Percentiles rank a stretch among this genome's conserved stretches.
Conservation (phyloP, 2,888 invertebrate species). For the Cataglyphis altisquamis region DNA sequence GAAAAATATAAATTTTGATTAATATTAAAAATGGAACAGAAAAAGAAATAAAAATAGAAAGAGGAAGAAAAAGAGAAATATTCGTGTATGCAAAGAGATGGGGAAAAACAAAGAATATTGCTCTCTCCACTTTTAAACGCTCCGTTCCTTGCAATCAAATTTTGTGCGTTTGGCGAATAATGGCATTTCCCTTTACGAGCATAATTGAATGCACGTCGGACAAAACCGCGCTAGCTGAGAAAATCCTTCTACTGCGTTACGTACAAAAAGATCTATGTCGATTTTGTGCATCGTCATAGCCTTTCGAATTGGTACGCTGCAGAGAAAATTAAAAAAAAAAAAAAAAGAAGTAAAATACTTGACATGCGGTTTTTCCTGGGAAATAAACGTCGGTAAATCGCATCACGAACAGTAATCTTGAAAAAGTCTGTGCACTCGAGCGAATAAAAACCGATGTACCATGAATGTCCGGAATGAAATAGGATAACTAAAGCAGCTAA, state of each 20-base stretch:
- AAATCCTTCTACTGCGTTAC: conserved; percentile 23
- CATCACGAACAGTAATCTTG: conserved; percentile 39
- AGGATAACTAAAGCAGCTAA: conserved; percentile 23
- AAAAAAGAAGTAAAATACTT: conserved; percentile 1
- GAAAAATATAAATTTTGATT: conserved; percentile 16
- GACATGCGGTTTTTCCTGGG: conserved; percentile 20
- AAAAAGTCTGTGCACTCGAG: conserved; percentile 33
- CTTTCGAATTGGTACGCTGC: conserved; percentile 36
- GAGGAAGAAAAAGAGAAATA: neutral
- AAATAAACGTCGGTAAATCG: conserved; percentile 44
- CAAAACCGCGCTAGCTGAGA: conserved; percentile 48
- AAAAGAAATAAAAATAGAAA: neutral
- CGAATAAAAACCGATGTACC: conserved; percentile 31
- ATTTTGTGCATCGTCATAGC: conserved; percentile 32
- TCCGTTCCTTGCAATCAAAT: conserved; percentile 46
- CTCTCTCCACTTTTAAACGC: conserved; percentile 5
- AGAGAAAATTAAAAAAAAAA: conserved; percentile 21
- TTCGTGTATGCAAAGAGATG: neutral
- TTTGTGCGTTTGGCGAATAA: conserved; percentile 47
- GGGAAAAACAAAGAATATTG: conserved; percentile 15
- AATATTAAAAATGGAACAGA: neutral
- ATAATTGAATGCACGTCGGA: conserved; percentile 49
- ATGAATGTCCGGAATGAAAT: conserved; percentile 29
- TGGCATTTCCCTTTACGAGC: conserved; percentile 36
- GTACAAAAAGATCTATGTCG: conserved; percentile 35